Percentiles rank a stretch among this genome's conserved stretches.
Conservation (phyloP, 2,113 vertebrate species). For the Apistogramma diplotaenia region DNA sequence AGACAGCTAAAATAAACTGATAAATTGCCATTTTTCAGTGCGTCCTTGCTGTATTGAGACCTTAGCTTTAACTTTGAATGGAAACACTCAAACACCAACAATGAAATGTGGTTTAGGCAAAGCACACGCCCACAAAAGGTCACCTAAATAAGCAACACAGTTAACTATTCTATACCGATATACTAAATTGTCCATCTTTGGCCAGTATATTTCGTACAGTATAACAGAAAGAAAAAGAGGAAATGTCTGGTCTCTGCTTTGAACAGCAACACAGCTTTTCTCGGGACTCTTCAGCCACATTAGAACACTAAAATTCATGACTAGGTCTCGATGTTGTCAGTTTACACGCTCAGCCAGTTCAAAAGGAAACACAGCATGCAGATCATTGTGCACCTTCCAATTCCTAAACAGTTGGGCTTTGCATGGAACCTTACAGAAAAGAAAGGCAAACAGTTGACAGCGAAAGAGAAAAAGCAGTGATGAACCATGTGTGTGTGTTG, state of each 20-base stretch:
- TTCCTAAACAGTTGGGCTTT: slow-evolving; percentile 3
- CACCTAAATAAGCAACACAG: neutral
- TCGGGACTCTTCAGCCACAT: neutral
- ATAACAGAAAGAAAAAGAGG: neutral
- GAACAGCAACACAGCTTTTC: neutral
- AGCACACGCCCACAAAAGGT: neutral
- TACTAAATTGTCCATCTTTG: neutral
- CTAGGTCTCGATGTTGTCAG: neutral
- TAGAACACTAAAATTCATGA: neutral
- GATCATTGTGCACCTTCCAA: neutral
- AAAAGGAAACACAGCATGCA: neutral
- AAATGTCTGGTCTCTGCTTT: neutral
- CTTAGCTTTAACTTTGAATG: neutral
- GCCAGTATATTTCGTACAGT: neutral
- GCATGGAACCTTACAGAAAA: neutral
- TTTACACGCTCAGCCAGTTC: neutral
- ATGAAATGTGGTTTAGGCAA: neutral
- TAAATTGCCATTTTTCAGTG: neutral
- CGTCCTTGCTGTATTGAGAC: neutral
- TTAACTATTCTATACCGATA: neutral
- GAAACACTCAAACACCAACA: neutral
- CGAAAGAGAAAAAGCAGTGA: neutral
- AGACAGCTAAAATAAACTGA: no score
- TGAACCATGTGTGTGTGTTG: neutral
- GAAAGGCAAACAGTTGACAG: neutral